Conservation (phyloP, 2,888 invertebrate species). For the Linnaemya vulpina region DNA sequence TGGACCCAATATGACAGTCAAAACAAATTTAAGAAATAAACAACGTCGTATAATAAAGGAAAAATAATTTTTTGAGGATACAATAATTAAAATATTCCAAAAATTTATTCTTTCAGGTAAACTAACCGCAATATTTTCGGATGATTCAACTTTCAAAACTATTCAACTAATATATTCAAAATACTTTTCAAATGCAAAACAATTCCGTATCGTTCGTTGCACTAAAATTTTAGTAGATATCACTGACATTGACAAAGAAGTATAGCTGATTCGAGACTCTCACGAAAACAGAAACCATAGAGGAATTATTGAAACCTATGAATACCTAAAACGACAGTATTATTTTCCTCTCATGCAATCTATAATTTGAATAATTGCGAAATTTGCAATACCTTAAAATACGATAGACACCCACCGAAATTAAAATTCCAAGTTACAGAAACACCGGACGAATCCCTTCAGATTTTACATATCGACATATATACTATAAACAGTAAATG, state of each 20-base stretch:
- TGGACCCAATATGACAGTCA: too few species aligned
- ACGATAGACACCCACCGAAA: slow-evolving; percentile 56
- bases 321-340: slow-evolving; percentile 18
- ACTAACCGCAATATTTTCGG: slow-evolving; percentile 9
- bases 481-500: background rate
- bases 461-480: slow-evolving; percentile 50
- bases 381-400: slow-evolving; percentile 30
- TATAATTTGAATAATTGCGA: slow-evolving; percentile 12
- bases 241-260: slow-evolving; percentile 1
- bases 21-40: too few species aligned
- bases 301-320: slow-evolving; percentile 30
- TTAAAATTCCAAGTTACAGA: slow-evolving; percentile 54
- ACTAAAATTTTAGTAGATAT: background rate
- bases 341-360: background rate
- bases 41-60: too few species aligned
- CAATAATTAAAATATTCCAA: too few species aligned
- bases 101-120: slow-evolving; percentile 26
- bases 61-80: too few species aligned
- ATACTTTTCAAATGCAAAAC: slow-evolving; percentile 21
- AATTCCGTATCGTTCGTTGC: slow-evolving; percentile 5
- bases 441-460: slow-evolving; percentile 56
- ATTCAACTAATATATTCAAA: background rate
- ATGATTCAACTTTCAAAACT: slow-evolving; percentile 11
- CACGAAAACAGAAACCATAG: slow-evolving; percentile 39
- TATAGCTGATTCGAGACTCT: slow-evolving; percentile 17